Percentiles rank a stretch among this genome's conserved stretches.
Conservation (phyloP, 2,113 vertebrate genomes). For the Brachypodius melanocephalos region DNA sequence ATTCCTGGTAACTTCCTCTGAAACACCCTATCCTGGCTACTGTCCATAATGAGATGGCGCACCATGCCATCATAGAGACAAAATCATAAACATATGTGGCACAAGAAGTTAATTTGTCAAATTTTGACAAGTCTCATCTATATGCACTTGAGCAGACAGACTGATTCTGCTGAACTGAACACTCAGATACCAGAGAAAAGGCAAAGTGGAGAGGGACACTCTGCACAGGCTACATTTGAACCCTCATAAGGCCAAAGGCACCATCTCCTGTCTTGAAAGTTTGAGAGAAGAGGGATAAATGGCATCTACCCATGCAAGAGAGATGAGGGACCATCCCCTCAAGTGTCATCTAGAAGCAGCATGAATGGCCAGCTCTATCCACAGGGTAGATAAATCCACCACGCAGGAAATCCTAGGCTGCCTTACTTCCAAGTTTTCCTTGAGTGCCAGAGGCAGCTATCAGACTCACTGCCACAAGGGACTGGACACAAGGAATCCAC, state of each 20-base stretch:
- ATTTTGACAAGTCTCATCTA: not conserved
- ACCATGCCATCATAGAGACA: not conserved
- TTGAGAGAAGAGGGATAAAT: not conserved
- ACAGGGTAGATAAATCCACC: not conserved
- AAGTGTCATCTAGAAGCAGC: not conserved
- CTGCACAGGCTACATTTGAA: not conserved
- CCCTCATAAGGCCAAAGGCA: not conserved
- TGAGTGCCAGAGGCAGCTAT: not conserved
- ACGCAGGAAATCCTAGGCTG: not conserved
- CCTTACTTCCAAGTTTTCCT: not conserved
- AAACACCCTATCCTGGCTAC: not conserved
- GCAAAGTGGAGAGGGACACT: not conserved
- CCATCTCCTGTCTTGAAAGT: not conserved
- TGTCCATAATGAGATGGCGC: not conserved
- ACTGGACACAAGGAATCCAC: not conserved
- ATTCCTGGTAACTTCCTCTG: not conserved
- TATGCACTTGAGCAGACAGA: not conserved
- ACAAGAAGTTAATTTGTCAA: not conserved
- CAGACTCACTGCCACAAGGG: not conserved
- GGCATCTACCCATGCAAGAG: not conserved
- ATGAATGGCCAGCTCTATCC: accelerated
- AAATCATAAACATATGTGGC: not conserved
- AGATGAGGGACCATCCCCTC: not conserved
- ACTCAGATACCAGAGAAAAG: not conserved
- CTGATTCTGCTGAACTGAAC: not conserved